phyloP scores from a whole-genome alignment of 2,888 invertebrate genomes.

The Rhimphoctona megacephalus region DNA sequence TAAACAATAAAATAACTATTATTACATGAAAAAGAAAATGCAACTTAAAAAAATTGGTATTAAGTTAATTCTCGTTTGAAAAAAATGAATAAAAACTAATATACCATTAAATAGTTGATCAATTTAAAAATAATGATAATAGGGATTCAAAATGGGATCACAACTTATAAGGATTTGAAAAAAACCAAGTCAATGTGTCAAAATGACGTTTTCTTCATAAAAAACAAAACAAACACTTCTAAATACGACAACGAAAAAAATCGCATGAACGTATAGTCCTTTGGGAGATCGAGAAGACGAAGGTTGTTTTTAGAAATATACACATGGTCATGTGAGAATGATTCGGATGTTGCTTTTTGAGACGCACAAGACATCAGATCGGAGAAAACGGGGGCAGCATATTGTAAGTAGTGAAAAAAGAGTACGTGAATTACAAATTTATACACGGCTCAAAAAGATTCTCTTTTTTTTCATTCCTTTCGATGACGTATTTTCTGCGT shows the following conservation, averaged over 20 bases:
- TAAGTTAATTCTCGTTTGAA: neutral
- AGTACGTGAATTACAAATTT: constrained; percentile 24
- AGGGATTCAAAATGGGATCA: neutral
- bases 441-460: constrained; percentile 4
- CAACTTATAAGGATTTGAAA: neutral
- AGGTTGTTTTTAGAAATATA: constrained; percentile 13
- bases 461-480: neutral
- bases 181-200: neutral
- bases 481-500: constrained; percentile 16
- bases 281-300: neutral
- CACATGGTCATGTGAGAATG: neutral
- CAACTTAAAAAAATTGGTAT: neutral
- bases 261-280: neutral
- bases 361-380: constrained; percentile 11
- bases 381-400: constrained; percentile 14
- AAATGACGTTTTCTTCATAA: neutral
- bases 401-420: constrained; percentile 7
- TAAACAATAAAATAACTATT: no score
- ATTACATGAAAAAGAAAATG: no score
- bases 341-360: neutral
- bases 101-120: no score
- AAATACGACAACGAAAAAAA: neutral
- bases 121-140: no score
- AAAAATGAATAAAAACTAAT: neutral
- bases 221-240: neutral